Evolutionary conservation across 2,113 vertebrate genomes (phyloP).

Genomic region (Halichoerus grypus): DNA sequence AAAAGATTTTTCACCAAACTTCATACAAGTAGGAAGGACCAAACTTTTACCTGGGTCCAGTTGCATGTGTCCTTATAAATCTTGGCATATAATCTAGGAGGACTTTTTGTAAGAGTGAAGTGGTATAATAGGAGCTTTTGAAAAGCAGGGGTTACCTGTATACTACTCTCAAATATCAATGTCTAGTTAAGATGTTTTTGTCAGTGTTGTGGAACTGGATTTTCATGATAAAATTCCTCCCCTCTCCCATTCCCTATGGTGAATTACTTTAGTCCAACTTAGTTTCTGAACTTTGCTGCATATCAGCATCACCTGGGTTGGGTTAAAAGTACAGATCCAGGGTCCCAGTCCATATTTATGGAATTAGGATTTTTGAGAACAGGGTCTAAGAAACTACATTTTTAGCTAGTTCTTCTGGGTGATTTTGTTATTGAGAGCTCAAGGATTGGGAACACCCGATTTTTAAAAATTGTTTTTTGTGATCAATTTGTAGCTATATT

Average conservation of each 20-base stretch:
- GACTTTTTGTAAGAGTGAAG: not conserved
- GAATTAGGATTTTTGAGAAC: not conserved
- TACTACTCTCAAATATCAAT: not conserved
- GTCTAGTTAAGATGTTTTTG: not conserved
- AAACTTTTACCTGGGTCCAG: not conserved
- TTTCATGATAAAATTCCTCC: constrained; percentile 9
- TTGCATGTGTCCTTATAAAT: not conserved
- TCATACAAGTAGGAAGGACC: not conserved
- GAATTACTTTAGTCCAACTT: not conserved
- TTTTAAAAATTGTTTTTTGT: not conserved
- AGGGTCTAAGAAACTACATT: not conserved
- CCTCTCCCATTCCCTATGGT: not conserved
- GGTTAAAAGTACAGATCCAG: not conserved
- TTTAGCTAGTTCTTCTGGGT: not conserved
- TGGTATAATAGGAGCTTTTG: not conserved
- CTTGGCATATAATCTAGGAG: not conserved
- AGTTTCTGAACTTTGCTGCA: not conserved
- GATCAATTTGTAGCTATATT: not conserved
- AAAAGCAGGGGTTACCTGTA: not conserved
- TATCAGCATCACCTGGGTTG: not conserved
- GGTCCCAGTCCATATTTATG: not conserved
- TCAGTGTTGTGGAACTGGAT: not conserved
- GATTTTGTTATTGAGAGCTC: not conserved
- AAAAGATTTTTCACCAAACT: not conserved
- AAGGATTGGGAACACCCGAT: not conserved